A percentile compares a stretch with the other conserved stretches of the same genome.
phyloP scores from a whole-genome alignment of 2,113 vertebrate species.

The Malurus melanocephalus region DNA sequence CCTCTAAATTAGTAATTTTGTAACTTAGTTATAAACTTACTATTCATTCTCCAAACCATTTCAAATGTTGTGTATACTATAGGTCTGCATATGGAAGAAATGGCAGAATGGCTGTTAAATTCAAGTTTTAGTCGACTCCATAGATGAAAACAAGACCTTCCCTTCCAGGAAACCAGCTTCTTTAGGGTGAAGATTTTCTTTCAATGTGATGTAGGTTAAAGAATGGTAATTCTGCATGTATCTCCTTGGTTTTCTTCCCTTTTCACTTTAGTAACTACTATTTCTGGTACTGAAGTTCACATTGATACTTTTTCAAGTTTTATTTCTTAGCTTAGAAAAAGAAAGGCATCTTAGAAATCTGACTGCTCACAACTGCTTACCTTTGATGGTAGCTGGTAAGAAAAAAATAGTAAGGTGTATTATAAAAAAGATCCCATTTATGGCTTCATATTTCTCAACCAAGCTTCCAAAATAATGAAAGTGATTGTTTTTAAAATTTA shows the following conservation, averaged over 20 bases:
- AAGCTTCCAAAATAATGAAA: background rate
- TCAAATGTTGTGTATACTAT: background rate
- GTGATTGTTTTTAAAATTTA: background rate
- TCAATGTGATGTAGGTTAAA: background rate
- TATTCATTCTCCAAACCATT: background rate
- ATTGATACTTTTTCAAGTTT: background rate
- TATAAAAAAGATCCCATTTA: background rate
- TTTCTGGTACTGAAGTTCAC: background rate
- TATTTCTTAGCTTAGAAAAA: background rate
- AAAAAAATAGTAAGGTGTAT: background rate
- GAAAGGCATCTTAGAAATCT: background rate
- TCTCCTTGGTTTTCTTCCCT: background rate
- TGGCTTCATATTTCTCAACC: background rate
- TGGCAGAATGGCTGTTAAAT: background rate
- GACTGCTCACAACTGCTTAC: background rate
- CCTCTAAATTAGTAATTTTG: background rate
- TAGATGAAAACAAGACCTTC: background rate
- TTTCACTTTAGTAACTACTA: background rate
- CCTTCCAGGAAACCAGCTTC: background rate
- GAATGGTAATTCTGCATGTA: background rate
- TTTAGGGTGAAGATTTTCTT: background rate
- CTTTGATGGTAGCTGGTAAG: background rate
- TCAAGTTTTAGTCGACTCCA: background rate
- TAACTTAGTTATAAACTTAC: background rate
- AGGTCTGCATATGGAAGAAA: background rate